Conservation (phyloP, 2,113 vertebrate genomes). For the Cryptomyrus ogoouensis region DNA sequence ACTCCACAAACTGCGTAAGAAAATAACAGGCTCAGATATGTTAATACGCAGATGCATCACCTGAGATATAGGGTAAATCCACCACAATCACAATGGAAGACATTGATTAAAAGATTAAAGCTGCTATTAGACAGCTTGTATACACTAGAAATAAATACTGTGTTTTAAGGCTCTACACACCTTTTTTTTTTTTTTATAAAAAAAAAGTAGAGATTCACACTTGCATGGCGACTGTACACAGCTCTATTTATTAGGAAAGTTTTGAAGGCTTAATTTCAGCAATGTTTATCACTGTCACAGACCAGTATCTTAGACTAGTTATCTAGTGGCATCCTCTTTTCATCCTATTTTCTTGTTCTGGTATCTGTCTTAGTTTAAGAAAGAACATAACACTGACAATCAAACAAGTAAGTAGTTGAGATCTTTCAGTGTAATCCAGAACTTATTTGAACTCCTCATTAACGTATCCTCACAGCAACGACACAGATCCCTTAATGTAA, state of each 20-base stretch:
- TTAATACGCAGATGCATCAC: not conserved
- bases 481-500: not conserved
- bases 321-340: slow-evolving; percentile 9
- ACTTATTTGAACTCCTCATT: not conserved
- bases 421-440: not conserved
- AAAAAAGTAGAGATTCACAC: slow-evolving; percentile 15
- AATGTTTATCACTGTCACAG: slow-evolving; percentile 23
- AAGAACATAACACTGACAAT: slow-evolving; percentile 21
- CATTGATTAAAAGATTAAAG: not conserved
- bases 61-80: not conserved
- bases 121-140: slow-evolving; percentile 2
- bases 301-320: slow-evolving; percentile 15
- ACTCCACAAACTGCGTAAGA: not conserved
- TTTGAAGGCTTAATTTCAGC: slow-evolving; percentile 28
- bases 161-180: slow-evolving; percentile 12
- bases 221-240: slow-evolving; percentile 32
- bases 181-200: not conserved
- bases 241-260: slow-evolving; percentile 23
- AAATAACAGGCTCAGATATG: not conserved
- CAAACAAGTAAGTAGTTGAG: not conserved
- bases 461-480: not conserved
- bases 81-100: not conserved
- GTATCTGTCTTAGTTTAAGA: not conserved
- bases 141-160: slow-evolving; percentile 5
- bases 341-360: not conserved